Evolutionary conservation across 2,113 vertebrate genomes (phyloP).

Genomic region (Bothrops jararaca): DNA sequence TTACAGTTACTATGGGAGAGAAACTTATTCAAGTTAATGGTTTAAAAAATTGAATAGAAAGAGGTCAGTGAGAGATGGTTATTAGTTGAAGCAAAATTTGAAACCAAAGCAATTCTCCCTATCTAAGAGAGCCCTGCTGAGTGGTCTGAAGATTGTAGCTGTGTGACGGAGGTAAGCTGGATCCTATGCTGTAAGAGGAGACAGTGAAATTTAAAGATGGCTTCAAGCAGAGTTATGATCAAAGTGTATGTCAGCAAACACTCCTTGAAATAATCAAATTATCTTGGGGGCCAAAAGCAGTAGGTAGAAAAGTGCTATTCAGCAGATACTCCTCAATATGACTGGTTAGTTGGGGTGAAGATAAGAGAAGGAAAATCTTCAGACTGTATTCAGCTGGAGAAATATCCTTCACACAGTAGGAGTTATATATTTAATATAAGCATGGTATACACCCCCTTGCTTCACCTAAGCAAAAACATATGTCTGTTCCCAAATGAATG

Average conservation of each 20-base stretch:
- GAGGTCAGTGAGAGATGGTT: background rate
- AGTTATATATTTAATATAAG: background rate
- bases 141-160: background rate
- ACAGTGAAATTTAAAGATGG: background rate
- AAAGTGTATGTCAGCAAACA: background rate
- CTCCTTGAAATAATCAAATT: background rate
- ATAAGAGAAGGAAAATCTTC: background rate
- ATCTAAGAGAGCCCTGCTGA: background rate
- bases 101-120: background rate
- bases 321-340: background rate
- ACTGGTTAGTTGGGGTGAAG: background rate
- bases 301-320: background rate
- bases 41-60: background rate
- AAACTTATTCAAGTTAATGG: background rate
- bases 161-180: background rate
- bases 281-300: background rate
- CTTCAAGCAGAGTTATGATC: background rate
- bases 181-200: background rate
- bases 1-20: background rate
- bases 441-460: too few relatives aligned
- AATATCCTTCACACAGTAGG: background rate
- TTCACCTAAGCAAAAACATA: background rate
- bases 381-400: background rate
- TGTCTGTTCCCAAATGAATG: background rate
- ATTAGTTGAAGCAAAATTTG: background rate